Base-by-base conservation (phyloP, 92 coral and sea anemone genomes). In the Palythoa grandis region DNA sequence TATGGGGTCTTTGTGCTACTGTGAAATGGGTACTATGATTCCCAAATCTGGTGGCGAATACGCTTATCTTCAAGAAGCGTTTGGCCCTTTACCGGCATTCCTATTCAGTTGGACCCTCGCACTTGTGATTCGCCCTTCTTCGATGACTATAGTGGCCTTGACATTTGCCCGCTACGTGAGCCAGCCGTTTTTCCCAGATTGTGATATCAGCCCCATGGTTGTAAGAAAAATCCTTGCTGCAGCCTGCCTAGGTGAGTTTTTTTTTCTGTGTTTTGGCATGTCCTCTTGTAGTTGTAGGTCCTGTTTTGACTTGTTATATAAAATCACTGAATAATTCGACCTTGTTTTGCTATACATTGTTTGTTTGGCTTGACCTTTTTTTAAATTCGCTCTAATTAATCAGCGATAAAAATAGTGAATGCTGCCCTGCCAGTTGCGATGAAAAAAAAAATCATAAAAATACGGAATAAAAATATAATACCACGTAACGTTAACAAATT, bases 1-100 rank as follows among this genome's bases (percentile, higher is more conserved):
- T 5, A 83, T 94, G 66, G 99, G 99, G 15, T 95, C 99, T 1
- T 90, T 97, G 60, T 93, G 98, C 73, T 97, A 95, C 87, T 95
- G 98, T 79, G 99, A 97, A 78, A 89, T 97, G 92, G 99, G 99
- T 14, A 97, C 99, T 1, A 95, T 97, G 99, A 97, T 97, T 66
- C 98, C 98, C 0, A 92, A 82, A 74, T 97, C 99, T n/a, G 99
- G 99, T 11, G 99, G 97, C 1, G 99, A 97, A 37, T 95, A 97
- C 68, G 91, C 98, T 9, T 97, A 97, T 83, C 90, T 97, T 13
- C 76, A 87, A 48, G 97, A 97, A 76, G 94, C 99, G 12, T 97
- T 95, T 85, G 99, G 99, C 17, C 89, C 99, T 12, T 88, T 97
- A 9, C 99, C 99, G 7, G 98, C 95, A 16, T 97, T 97, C 79